Percentiles rank a stretch among this genome's conserved stretches.
These are phyloP conservation scores for Montipora foliosa DNA, from an alignment of 64 coral and sea anemone species.

Conservation along the genomic window DNA sequence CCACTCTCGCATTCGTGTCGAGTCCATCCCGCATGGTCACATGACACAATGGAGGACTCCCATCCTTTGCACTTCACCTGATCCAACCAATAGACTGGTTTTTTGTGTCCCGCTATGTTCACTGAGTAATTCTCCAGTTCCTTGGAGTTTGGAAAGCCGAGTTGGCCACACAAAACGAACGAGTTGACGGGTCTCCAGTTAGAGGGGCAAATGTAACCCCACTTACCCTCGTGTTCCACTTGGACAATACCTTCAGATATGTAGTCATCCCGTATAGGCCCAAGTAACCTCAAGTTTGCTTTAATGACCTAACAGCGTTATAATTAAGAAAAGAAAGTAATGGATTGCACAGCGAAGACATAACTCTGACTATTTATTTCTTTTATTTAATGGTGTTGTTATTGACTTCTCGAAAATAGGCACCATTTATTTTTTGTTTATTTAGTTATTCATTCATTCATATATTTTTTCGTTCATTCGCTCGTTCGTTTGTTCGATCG, in stretches of 20 bases:
- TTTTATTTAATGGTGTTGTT: too few species aligned
- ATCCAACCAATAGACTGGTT: constrained; percentile 59
- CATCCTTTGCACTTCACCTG: constrained; percentile 73
- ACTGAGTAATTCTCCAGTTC: constrained; percentile 5
- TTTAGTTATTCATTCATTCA: too few species aligned
- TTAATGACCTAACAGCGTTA: constrained; percentile 22
- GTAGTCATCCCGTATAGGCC: constrained; percentile 22
- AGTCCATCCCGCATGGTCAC: constrained; percentile 78
- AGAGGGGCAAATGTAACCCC: constrained; percentile 84
- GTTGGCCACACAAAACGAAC: constrained; percentile 83
- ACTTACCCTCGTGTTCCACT: constrained; percentile 50
- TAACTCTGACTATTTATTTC: too few species aligned
- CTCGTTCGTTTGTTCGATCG: too few species aligned
- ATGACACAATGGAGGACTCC: constrained; percentile 86
- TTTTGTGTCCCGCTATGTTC: background rate
- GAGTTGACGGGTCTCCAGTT: constrained; percentile 69
- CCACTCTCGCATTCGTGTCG: constrained; percentile 65
- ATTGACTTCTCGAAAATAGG: too few species aligned
- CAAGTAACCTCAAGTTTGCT: constrained; percentile 37
- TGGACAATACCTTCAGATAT: constrained; percentile 72
- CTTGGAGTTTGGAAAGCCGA: constrained; percentile 74
- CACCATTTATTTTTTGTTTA: too few species aligned
- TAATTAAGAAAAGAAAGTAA: background rate
- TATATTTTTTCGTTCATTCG: too few species aligned
- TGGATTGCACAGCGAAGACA: too few species aligned